phyloP scores from a whole-genome alignment of 2,113 vertebrate genomes.

The Heterotilapia buettikoferi region DNA sequence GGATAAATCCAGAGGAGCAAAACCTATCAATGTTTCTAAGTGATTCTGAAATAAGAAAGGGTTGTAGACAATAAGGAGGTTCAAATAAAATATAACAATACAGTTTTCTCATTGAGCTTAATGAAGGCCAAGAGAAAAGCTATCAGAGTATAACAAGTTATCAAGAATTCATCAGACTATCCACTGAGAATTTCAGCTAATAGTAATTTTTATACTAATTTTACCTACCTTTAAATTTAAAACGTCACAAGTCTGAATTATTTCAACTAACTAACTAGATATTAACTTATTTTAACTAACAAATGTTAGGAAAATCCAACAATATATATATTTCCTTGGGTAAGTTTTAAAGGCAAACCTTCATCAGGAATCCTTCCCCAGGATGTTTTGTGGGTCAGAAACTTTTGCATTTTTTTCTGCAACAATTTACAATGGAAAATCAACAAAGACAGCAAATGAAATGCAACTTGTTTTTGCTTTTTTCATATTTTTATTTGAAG shows the following conservation, averaged over 20 bases:
- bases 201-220: not conserved
- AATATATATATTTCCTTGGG: not conserved
- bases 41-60: rapidly evolving
- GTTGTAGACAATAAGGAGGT: not conserved
- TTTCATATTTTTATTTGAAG: not conserved
- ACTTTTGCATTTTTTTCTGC: not conserved
- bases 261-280: not conserved
- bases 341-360: not conserved
- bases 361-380: not conserved
- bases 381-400: not conserved
- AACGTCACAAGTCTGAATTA: not conserved
- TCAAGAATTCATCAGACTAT: not conserved
- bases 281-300: not conserved
- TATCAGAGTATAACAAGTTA: not conserved
- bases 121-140: not conserved
- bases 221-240: not conserved
- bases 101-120: not conserved
- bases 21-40: not conserved
- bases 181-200: not conserved
- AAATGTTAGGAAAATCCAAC: not conserved
- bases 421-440: not conserved
- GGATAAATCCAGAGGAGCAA: not conserved
- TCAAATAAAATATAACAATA: not conserved
- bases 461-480: not conserved
- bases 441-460: not conserved